Base-by-base conservation (phyloP, 1,140 invertebrate genomes). In the Saxidomus purpurata region DNA sequence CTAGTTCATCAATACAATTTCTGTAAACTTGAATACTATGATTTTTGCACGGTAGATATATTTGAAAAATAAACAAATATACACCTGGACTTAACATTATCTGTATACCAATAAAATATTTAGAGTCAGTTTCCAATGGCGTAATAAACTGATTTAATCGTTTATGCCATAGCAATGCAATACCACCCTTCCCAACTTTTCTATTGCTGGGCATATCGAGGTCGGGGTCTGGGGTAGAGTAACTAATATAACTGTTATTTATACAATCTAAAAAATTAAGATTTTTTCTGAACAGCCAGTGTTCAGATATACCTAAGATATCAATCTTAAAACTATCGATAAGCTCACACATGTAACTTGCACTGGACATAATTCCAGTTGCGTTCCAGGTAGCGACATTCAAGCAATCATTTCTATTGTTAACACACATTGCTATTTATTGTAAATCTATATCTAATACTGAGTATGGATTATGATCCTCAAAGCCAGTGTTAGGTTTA, bases 281-380 rank as follows among this genome's bases (percentile, higher is more conserved):
- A 28, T 49, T 19, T 4, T 28, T 36, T 17, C 28, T 25, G n/a
- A 22, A 79, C 6, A 79, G n/a, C 76, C 43, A 79, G n/a, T 79
- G 43, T 52, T 79, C 76, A 31, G 40, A 34, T n/a, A n/a, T 79
- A 79, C 76, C 43, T 31, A 19, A 79, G 1, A 79, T 79, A 28
- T 79, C 43, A 19, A 79, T 79, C 13, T 52, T 55, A 52, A 34
- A 52, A 19, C 28, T 19, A 2, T 8, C 28, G 17, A 79, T 15
- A 79, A 49, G 52, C 19, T 49, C 76, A n/a, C 22, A 15, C 19
- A 79, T 31, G 76, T 52, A 79, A 22, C 49, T 79, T 52, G 76
- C 49, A 79, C 43, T 79, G 11, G 76, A 79, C 76, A 79, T 79
- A 3, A 79, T 34, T 4, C 76, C 76, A 25, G 40, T 79, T 28